A percentile compares a stretch with the other conserved stretches of the same genome.
Conservation (phyloP, 1,140 invertebrate species). For the Solen grandis region DNA sequence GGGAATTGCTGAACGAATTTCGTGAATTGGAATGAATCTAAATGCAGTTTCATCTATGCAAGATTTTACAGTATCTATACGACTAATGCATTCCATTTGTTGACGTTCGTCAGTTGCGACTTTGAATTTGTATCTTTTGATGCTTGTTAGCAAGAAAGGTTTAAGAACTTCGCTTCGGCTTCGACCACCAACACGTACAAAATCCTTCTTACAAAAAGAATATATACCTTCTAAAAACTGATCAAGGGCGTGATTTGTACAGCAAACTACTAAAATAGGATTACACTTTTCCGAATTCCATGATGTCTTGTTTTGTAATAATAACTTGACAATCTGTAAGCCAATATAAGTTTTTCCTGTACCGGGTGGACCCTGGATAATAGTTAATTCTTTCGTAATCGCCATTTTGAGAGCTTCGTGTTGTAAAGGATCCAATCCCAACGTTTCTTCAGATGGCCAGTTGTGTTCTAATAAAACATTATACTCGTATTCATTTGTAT, state of each 20-base stretch:
- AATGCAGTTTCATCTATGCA: conserved; percentile 55
- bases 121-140: conserved; percentile 86
- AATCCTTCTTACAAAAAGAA: conserved; percentile 72
- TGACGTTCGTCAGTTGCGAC: conserved; percentile 75
- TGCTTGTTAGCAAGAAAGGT: conserved; percentile 46
- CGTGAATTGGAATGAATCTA: not conserved
- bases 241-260: conserved; percentile 93
- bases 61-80: conserved; percentile 72
- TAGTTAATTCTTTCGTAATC: conserved; percentile 82
- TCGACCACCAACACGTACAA: conserved; percentile 89
- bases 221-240: conserved; percentile 90
- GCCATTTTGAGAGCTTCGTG: conserved; percentile 79
- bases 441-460: conserved; percentile 62
- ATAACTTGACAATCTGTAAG: conserved; percentile 78
- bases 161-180: conserved; percentile 82
- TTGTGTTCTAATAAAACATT: conserved; percentile 31
- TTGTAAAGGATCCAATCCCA: conserved; percentile 80
- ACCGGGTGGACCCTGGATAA: conserved; percentile 87
- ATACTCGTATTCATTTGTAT: conserved; percentile 35
- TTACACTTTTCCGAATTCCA: conserved; percentile 77
- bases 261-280: conserved; percentile 90
- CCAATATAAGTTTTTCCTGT: conserved; percentile 80
- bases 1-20: conserved; percentile 89
- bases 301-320: conserved; percentile 77
- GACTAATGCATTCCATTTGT: conserved; percentile 76